A percentile compares a stretch with the other conserved stretches of the same genome.
Evolutionary conservation across 2,888 invertebrate species (phyloP).

Genomic region (Dryocosmus kuriphilus): DNA sequence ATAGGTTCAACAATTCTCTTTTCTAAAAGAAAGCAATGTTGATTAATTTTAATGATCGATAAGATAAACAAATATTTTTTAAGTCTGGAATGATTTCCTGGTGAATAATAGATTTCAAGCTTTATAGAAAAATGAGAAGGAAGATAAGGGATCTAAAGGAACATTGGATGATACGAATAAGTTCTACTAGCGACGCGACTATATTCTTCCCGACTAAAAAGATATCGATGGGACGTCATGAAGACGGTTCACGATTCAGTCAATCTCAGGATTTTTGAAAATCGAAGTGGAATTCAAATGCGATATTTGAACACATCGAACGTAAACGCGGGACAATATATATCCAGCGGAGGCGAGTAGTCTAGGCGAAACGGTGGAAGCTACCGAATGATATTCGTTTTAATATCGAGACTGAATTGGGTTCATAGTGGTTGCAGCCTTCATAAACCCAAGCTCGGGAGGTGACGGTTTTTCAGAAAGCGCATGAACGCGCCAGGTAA

Average conservation of each 20-base stretch:
- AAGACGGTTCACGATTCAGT: conserved; percentile 13
- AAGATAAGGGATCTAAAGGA: not conserved
- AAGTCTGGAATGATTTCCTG: not conserved
- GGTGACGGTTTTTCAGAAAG: conserved; percentile 25
- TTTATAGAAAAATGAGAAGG: not conserved
- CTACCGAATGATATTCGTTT: conserved; percentile 56
- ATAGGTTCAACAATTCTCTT: too few relatives aligned
- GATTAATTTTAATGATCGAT: too few relatives aligned
- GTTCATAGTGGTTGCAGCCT: conserved; percentile 13
- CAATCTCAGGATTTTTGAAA: conserved; percentile 36
- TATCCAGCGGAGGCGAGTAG: not conserved
- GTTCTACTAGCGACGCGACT: not conserved
- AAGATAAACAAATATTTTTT: not conserved
- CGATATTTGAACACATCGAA: conserved; percentile 34
- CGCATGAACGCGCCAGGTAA: conserved; percentile 11
- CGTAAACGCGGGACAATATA: conserved; percentile 32
- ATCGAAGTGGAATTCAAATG: conserved; percentile 37
- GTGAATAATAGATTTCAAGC: not conserved
- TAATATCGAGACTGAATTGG: conserved; percentile 51
- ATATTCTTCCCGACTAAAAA: not conserved
- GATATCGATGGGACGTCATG: conserved; percentile 22
- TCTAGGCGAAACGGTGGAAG: conserved; percentile 2
- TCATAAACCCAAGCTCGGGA: conserved; percentile 22
- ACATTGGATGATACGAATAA: not conserved
- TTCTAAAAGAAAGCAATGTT: too few relatives aligned